phyloP scores from a whole-genome alignment of 2,888 invertebrate genomes.

The Julus scandinavius region DNA sequence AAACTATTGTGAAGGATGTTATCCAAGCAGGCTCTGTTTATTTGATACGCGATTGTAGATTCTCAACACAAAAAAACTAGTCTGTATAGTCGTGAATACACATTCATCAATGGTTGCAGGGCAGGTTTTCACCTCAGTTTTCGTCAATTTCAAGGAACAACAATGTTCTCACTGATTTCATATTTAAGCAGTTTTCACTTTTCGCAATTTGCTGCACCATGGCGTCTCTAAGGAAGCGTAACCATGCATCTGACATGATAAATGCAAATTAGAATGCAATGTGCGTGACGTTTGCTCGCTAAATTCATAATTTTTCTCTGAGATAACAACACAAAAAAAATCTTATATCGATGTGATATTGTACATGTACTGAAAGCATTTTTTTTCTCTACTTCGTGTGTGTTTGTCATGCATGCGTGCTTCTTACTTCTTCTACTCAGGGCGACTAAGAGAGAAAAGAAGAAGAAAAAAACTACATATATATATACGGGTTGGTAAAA shows the following conservation, averaged over 20 bases:
- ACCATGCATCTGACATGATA: conserved; percentile 1
- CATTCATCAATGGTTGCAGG: neutral
- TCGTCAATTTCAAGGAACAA: neutral
- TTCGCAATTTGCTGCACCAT: neutral
- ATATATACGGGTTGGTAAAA: neutral
- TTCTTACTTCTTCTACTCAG: neutral
- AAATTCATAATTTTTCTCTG: neutral
- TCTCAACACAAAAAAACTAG: neutral
- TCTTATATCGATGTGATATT: neutral
- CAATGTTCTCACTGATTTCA: neutral
- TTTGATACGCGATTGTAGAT: no score
- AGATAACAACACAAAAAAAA: neutral
- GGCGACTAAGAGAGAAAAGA: no score
- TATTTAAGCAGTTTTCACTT: neutral
- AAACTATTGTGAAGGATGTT: no score
- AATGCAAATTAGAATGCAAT: conserved; percentile 1
- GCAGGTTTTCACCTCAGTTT: neutral
- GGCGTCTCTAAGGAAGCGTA: conserved; percentile 1
- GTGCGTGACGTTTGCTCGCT: neutral
- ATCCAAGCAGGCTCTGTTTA: no score
- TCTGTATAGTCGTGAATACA: neutral
- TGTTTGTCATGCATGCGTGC: neutral
- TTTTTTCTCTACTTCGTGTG: neutral
- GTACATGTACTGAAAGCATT: neutral
- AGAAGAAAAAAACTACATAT: neutral